Percentiles rank a stretch among this genome's conserved stretches.
Conservation (phyloP, 1,140 invertebrate genomes). For the Drosophila pachea region DNA sequence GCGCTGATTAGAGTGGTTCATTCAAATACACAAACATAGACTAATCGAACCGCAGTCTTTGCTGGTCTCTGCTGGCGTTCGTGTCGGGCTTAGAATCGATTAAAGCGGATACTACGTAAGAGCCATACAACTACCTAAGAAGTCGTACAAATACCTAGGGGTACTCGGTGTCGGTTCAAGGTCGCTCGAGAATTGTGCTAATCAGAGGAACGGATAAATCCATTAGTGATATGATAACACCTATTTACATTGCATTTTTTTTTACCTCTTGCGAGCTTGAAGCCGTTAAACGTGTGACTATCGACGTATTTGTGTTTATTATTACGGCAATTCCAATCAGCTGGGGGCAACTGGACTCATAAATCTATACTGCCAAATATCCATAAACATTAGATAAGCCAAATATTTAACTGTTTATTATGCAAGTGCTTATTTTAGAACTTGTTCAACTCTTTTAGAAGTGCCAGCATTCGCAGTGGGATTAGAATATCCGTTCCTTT, state of each 20-base stretch:
- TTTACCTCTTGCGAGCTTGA: slow-evolving; percentile 39
- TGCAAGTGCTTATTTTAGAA: slow-evolving; percentile 15
- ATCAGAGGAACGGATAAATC: slow-evolving; percentile 27
- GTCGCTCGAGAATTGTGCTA: slow-evolving; percentile 10
- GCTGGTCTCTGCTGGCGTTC: slow-evolving; percentile 9
- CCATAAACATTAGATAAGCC: too few species aligned
- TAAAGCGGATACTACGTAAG: slow-evolving; percentile 10
- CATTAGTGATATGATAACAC: slow-evolving; percentile 24
- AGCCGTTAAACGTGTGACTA: slow-evolving; percentile 35
- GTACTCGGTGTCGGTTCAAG: neutral
- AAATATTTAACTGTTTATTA: slow-evolving; percentile 39
- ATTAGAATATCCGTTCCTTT: neutral
- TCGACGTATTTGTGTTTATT: neutral
- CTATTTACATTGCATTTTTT: slow-evolving; percentile 31
- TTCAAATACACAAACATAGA: slow-evolving; percentile 20
- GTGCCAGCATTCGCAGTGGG: slow-evolving; percentile 21
- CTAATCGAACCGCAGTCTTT: slow-evolving; percentile 10
- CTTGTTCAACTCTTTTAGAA: slow-evolving; percentile 33
- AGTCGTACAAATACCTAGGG: slow-evolving; percentile 22
- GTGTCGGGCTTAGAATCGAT: neutral
- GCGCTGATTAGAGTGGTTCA: slow-evolving; percentile 24
- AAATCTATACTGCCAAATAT: slow-evolving; percentile 3
- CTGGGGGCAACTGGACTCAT: slow-evolving; percentile 16
- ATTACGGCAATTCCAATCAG: neutral
- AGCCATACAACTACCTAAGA: slow-evolving; percentile 1